These are phyloP conservation scores for Elegia similella DNA, from an alignment of 2,888 invertebrate species.

Conservation along the genomic window DNA sequence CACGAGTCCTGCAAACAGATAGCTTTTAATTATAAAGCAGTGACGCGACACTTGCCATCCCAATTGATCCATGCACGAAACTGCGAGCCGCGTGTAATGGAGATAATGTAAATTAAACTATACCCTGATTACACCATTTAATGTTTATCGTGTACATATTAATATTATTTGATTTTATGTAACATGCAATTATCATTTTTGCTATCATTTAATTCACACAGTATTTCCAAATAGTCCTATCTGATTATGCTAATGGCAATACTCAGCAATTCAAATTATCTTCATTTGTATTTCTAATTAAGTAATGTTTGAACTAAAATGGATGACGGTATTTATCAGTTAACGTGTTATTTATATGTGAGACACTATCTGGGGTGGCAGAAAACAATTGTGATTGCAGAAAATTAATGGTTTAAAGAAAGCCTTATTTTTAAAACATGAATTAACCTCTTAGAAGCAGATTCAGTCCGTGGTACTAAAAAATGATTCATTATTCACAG, in stretches of 20 bases:
- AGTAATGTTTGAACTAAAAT: not conserved
- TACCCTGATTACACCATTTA: not conserved
- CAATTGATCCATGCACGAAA: constrained; percentile 5
- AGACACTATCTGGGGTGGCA: not conserved
- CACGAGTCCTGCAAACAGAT: not conserved
- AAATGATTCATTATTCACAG: no score
- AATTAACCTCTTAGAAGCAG: no score
- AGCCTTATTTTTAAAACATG: no score
- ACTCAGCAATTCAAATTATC: not conserved
- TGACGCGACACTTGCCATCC: constrained; percentile 3
- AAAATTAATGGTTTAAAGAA: no score
- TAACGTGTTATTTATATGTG: not conserved
- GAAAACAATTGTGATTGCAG: no score
- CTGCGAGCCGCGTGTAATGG: not conserved
- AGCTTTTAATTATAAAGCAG: constrained; percentile 13
- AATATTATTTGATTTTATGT: not conserved
- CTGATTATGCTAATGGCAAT: not conserved
- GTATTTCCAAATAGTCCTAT: not conserved
- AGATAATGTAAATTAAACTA: not conserved
- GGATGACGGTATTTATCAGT: not conserved
- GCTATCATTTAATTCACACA: not conserved
- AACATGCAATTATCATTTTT: not conserved
- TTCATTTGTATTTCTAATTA: not conserved
- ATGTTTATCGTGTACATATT: not conserved
- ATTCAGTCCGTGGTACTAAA: no score